These are phyloP conservation scores for Nettapus auritus DNA, from an alignment of 2,113 vertebrate species.

Conservation along the genomic window DNA sequence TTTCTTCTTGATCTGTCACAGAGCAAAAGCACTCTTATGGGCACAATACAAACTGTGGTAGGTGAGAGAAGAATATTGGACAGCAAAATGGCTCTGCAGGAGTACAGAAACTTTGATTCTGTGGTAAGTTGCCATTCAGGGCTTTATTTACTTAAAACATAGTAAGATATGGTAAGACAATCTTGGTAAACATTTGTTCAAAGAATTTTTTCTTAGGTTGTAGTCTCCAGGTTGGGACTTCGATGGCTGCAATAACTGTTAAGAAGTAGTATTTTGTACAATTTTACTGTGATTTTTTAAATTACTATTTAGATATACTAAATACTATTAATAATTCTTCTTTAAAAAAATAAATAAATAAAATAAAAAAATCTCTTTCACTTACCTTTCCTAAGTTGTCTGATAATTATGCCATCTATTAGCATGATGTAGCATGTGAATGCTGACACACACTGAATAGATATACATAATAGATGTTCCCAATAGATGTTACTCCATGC, in stretches of 20 bases:
- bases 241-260: background rate
- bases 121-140: constrained; percentile 77
- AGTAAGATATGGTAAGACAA: background rate
- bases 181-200: background rate
- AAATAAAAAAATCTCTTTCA: background rate
- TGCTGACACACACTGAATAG: background rate
- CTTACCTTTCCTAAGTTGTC: background rate
- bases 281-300: background rate
- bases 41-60: background rate
- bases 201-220: background rate
- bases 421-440: background rate
- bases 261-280: background rate
- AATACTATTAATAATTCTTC: background rate
- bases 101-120: constrained; percentile 76
- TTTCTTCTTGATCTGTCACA: constrained; percentile 20
- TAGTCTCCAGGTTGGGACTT: background rate
- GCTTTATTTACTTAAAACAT: background rate
- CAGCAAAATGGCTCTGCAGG: constrained; percentile 82
- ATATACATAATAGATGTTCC: background rate
- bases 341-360: no score
- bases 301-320: background rate
- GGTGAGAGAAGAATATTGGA: constrained; percentile 65
- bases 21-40: constrained; percentile 60
- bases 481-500: background rate
- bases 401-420: background rate